phyloP scores from a whole-genome alignment of 1,140 invertebrate genomes.

The Drosophila asahinai region DNA sequence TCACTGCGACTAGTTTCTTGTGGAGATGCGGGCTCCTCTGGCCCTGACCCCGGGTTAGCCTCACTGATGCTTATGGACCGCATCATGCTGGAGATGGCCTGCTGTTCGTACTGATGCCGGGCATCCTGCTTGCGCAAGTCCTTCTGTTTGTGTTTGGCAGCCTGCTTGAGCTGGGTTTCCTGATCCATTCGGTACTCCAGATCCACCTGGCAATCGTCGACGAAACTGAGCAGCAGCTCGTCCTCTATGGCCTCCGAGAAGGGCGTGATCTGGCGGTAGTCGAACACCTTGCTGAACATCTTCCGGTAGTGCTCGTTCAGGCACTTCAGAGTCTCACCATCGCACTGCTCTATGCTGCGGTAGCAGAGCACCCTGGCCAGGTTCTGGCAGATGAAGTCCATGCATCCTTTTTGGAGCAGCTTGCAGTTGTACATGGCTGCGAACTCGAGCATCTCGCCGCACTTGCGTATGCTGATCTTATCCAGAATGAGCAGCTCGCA shows the following conservation, averaged over 20 bases:
- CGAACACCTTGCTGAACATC: constrained; percentile 74
- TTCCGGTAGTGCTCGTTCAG: constrained; percentile 87
- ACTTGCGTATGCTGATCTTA: constrained; percentile 88
- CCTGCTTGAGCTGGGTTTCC: constrained; percentile 47
- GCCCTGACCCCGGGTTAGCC: constrained; percentile 15
- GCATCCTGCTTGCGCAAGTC: constrained; percentile 66
- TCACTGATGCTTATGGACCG: constrained; percentile 64
- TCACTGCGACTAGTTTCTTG: constrained; percentile 35
- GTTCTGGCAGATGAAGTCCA: constrained; percentile 89
- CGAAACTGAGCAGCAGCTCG: constrained; percentile 86
- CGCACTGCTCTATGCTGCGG: constrained; percentile 87
- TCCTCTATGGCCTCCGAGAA: constrained; percentile 86
- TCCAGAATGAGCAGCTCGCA: constrained; percentile 87
- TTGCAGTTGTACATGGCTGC: constrained; percentile 87
- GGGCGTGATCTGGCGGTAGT: constrained; percentile 87
- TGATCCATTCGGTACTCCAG: constrained; percentile 76
- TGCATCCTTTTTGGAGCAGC: constrained; percentile 87
- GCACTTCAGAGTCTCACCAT: constrained; percentile 86
- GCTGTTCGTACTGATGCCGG: constrained; percentile 73
- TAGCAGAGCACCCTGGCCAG: constrained; percentile 87
- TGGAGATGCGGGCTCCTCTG: constrained; percentile 20
- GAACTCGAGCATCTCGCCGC: constrained; percentile 88
- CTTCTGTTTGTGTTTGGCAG: constrained; percentile 63
- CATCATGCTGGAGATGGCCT: constrained; percentile 80
- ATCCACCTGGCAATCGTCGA: constrained; percentile 83